These are phyloP conservation scores for Gymnoscelis rufifasciata DNA, from an alignment of 2,888 invertebrate genomes.

Conservation along the genomic window DNA sequence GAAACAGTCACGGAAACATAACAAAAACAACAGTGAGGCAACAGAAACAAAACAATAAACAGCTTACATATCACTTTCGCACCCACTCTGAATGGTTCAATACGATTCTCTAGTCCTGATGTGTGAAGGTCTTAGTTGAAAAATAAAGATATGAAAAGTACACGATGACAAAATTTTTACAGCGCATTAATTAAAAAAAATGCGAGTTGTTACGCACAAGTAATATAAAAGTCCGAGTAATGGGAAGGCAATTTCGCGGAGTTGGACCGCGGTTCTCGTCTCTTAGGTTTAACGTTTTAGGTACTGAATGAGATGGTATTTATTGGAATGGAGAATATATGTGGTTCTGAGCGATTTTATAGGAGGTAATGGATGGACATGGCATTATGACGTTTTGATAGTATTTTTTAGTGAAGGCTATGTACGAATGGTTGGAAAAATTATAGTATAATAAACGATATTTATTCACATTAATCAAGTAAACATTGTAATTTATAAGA, in stretches of 20 bases:
- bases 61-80: too few relatives aligned
- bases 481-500: too few relatives aligned
- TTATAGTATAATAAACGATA: too few relatives aligned
- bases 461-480: too few relatives aligned
- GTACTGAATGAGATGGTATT: constrained; percentile 1
- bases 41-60: constrained; percentile 3
- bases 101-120: neutral
- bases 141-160: neutral
- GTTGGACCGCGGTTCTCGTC: constrained; percentile 9
- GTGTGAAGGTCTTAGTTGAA: neutral
- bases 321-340: constrained; percentile 10
- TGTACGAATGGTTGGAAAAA: neutral
- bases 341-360: constrained; percentile 10
- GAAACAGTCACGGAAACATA: constrained; percentile 22
- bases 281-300: neutral
- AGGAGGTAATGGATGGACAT: neutral
- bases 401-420: constrained; percentile 15
- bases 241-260: constrained; percentile 20
- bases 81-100: too few relatives aligned
- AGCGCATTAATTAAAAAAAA: too few relatives aligned
- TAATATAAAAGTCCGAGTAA: constrained; percentile 8
- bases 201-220: too few relatives aligned
- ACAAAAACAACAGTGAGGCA: constrained; percentile 5
- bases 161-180: neutral
- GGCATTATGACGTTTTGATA: neutral